Conservation (phyloP, 2,888 invertebrate genomes). For the Clistopyga incitator region DNA sequence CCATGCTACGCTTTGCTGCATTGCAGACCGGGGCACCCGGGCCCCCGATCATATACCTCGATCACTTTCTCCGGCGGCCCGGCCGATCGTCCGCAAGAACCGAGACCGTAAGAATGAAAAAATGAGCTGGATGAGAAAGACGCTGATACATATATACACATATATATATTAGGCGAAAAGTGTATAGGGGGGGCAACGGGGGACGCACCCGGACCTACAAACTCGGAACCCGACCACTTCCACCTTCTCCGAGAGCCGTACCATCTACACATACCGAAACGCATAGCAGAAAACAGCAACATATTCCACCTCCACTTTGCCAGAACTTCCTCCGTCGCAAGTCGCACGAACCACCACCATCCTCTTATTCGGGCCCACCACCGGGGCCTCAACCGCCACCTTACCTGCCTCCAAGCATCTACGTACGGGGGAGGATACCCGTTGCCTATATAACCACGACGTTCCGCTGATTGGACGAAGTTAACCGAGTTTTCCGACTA, state of each 20-base stretch:
- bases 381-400: conserved; percentile 52
- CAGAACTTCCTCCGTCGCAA: conserved; percentile 11
- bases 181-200: conserved; percentile 22
- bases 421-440: conserved; percentile 76
- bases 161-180: conserved; percentile 47
- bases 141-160: background rate
- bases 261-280: conserved; percentile 15
- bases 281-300: conserved; percentile 38
- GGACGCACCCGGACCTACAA: conserved; percentile 47
- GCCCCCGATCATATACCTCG: conserved; percentile 70
- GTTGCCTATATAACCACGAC: conserved; percentile 83
- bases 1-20: conserved; percentile 40
- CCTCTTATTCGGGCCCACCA: conserved; percentile 66
- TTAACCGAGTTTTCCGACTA: conserved; percentile 82
- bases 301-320: conserved; percentile 66
- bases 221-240: conserved; percentile 62
- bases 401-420: conserved; percentile 43
- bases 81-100: conserved; percentile 63
- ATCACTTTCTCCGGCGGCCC: conserved; percentile 81
- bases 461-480: conserved; percentile 84
- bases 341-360: conserved; percentile 64
- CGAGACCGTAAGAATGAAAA: conserved; percentile 35
- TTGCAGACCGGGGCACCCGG: conserved; percentile 67
- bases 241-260: conserved; percentile 66
- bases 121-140: conserved; percentile 28